These are phyloP conservation scores for Hyposoter didymator DNA, from an alignment of 2,888 invertebrate genomes.

Conservation along the genomic window DNA sequence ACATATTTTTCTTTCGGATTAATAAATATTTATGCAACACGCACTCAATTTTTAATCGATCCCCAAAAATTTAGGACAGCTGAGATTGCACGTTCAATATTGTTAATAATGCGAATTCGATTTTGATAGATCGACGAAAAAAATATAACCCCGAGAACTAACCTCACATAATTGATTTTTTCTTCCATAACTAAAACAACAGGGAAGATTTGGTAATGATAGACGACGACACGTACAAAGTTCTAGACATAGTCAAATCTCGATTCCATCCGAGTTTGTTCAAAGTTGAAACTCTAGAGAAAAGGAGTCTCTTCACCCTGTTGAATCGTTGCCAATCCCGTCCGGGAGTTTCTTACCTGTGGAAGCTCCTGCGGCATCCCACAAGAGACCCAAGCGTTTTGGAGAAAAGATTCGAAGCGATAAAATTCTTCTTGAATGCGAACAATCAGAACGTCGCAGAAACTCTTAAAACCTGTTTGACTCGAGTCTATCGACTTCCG, in stretches of 20 bases:
- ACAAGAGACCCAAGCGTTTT: slow-evolving; percentile 87
- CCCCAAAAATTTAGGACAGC: neutral
- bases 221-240: slow-evolving; percentile 90
- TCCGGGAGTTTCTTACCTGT: slow-evolving; percentile 88
- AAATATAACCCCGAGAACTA: neutral
- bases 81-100: neutral
- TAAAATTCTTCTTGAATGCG: slow-evolving; percentile 88
- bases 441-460: slow-evolving; percentile 87
- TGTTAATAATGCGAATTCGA: neutral
- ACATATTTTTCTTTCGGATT: neutral
- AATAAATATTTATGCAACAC: neutral
- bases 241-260: slow-evolving; percentile 91
- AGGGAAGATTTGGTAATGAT: slow-evolving; percentile 90
- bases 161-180: neutral
- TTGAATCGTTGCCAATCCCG: slow-evolving; percentile 90
- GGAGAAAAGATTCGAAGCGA: slow-evolving; percentile 88
- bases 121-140: neutral
- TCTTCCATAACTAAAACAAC: slow-evolving; percentile 65
- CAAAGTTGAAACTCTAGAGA: slow-evolving; percentile 87
- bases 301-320: slow-evolving; percentile 88
- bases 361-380: slow-evolving; percentile 90
- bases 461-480: slow-evolving; percentile 80
- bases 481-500: slow-evolving; percentile 73
- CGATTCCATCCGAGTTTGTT: slow-evolving; percentile 91
- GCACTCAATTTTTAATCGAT: neutral